phyloP scores from a whole-genome alignment of 2,113 vertebrate genomes.

The Casuarius casuarius region DNA sequence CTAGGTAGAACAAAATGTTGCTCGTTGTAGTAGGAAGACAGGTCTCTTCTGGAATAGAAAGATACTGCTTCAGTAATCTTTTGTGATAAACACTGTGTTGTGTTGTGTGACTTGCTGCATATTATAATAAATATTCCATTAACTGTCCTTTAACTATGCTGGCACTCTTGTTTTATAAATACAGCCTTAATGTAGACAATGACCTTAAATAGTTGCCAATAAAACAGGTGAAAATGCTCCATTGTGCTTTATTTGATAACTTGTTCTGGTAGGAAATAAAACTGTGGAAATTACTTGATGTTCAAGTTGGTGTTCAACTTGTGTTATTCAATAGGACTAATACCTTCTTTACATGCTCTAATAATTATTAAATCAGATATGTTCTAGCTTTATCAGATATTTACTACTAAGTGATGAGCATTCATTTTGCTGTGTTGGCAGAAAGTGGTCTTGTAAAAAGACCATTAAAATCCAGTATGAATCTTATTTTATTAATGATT shows the following conservation, averaged over 20 bases:
- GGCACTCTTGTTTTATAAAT: not conserved
- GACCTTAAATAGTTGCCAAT: not conserved
- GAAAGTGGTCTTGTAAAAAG: not conserved
- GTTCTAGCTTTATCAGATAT: not conserved
- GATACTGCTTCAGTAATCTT: not conserved
- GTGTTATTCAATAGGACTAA: not conserved
- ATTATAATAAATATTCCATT: not conserved
- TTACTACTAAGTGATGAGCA: not conserved
- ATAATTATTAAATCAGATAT: not conserved
- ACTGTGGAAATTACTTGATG: not conserved
- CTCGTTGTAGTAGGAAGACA: not conserved
- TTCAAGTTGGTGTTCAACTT: not conserved
- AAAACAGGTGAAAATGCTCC: not conserved
- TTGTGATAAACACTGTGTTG: not conserved
- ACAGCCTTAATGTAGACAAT: fast-evolving
- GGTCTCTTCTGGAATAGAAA: not conserved
- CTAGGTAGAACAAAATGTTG: not conserved
- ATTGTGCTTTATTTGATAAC: not conserved
- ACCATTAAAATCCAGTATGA: not conserved
- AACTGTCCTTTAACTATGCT: not conserved
- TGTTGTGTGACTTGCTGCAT: not conserved
- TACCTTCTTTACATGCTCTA: not conserved
- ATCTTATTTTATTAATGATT: not conserved
- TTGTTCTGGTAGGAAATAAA: not conserved
- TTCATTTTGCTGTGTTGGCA: not conserved